Percentiles rank a stretch among this genome's conserved stretches.
phyloP scores from a whole-genome alignment of 2,888 invertebrate species.

The Cynaeus angustus region DNA sequence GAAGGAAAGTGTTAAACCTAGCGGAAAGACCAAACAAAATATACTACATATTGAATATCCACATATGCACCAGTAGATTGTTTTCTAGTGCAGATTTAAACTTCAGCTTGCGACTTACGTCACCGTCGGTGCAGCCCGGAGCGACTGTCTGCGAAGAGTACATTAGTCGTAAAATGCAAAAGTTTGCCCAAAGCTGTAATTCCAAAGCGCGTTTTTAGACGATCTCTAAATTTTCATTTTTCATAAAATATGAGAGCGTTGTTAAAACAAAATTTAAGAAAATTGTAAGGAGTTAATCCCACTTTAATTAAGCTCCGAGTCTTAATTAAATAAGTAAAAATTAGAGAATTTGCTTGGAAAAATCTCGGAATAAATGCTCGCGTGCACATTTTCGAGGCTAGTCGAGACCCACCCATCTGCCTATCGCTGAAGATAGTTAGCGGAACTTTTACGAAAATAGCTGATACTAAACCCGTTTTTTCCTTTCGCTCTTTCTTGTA shows the following conservation, averaged over 20 bases:
- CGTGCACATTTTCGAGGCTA: slow-evolving; percentile 24
- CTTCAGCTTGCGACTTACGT: slow-evolving; percentile 21
- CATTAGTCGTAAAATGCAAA: slow-evolving; percentile 43
- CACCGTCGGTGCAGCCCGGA: slow-evolving; percentile 25
- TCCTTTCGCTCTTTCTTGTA: slow-evolving; percentile 32
- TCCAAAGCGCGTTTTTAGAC: slow-evolving; percentile 30
- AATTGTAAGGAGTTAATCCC: slow-evolving; percentile 50
- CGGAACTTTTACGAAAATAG: slow-evolving; percentile 9
- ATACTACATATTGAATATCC: too few relatives aligned
- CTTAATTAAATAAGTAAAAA: slow-evolving; percentile 56
- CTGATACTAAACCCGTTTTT: slow-evolving; percentile 27
- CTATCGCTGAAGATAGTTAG: slow-evolving; percentile 6
- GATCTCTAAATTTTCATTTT: slow-evolving; percentile 47
- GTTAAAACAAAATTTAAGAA: slow-evolving; percentile 49
- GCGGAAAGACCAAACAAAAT: too few relatives aligned
- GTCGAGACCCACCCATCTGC: slow-evolving; percentile 5
- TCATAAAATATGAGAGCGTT: slow-evolving; percentile 47
- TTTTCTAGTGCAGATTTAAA: background rate
- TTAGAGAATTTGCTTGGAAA: slow-evolving; percentile 48
- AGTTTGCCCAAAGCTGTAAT: slow-evolving; percentile 36
- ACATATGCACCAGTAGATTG: too few relatives aligned
- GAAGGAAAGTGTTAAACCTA: too few relatives aligned
- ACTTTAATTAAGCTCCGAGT: slow-evolving; percentile 51
- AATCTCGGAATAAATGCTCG: slow-evolving; percentile 37
- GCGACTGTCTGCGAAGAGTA: slow-evolving; percentile 29